Base-by-base conservation (phyloP, 2,888 invertebrate species). In the Tricholauxania praeusta region DNA sequence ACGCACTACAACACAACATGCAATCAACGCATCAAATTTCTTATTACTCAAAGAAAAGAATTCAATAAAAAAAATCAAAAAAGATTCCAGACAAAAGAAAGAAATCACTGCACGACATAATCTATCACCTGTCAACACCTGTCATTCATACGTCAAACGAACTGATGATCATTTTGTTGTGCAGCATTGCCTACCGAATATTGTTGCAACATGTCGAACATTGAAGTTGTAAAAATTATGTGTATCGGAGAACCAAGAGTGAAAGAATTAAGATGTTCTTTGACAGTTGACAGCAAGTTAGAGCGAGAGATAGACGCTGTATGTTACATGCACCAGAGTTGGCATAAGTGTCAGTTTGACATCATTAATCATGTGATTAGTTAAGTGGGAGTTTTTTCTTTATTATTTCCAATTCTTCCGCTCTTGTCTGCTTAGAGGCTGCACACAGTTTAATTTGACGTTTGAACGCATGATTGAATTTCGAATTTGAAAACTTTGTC, bases 121-220 rank as follows among this genome's bases (percentile, higher is more conserved):
- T 86, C 84, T 84, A 86, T 86, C 85, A 86, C 86, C 86, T 86
- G 86, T 86, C 86, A 85, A 84, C 86, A 85, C 84, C 86, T 86
- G 86, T 86, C 86, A 85, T 84, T 86, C 84, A 85, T 79, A 82
- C 82, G 80, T 83, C 82, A 81, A 70, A 70, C 63, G 39, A 55
- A 53, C 63, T 28, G 59, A 68, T 59, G 59, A 39, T 32, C 15
- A 22, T 6, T 39, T 14, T 47, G 53, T 32, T 63, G 47, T 65
- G 71, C 28, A 53, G 7, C 63, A 47, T 22, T 55, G 39, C 19
- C 28, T n/a, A n/a, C 63, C 39, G 39, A 39, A 39, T 39, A 10
- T 39, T 63, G 63, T 39, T 65, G 66, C 66, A 66, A 57, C 60
- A 60, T 69, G 69, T 69, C 49, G 51, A 49, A 69, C 69, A 69